Base-by-base conservation (phyloP, 2,888 invertebrate species). In the Exocentrus adspersus region DNA sequence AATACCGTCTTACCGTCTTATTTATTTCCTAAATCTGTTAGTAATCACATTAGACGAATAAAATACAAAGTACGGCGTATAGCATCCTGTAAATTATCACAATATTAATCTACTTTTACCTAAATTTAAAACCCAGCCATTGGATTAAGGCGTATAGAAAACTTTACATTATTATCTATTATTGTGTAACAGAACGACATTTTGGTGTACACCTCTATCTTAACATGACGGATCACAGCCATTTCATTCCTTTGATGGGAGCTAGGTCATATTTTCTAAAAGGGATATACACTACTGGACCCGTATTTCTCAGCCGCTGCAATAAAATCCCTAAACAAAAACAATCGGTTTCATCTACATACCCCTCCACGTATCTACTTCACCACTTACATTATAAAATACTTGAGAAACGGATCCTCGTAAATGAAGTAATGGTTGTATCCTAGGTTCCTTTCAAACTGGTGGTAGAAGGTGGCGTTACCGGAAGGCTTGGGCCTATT, bases 341-440 rank as follows among this genome's bases (percentile, higher is more conserved):
- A 5, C 14, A 2, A 16, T 43, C 4, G 4, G 16, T 50, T 1
- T 2, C 12, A 12, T 12, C 12, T n/a, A n/a, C n/a, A n/a, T n/a
- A n/a, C n/a, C n/a, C n/a, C n/a, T n/a, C n/a, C n/a, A n/a, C n/a
- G n/a, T n/a, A 16, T 43, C 4, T 20, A 30, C 30, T 1, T 2
- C 12, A 12, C 6, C 12, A 74, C 75, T 75, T 76, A 80, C 80
- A 72, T 70, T 12, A 81, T 70, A 64, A 74, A 77, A 58, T 71
- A 73, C 48, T 75, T 72, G 21, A 80, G 54, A 59, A 76, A 75
- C 14, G 79, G 74, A 72, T 79, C 79, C 52, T 71, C 63, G 43
- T 75, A 78, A 21, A 78, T 72, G 37, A 67, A 74, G 59, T 67
- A 63, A 51, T 78, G 78, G 28, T 71, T 60, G 50, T 76, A 73